A percentile compares a stretch with the other conserved stretches of the same genome.
These are phyloP conservation scores for Paramormyrops kingsleyae DNA, from an alignment of 2,113 vertebrate species.

Conservation along the genomic window DNA sequence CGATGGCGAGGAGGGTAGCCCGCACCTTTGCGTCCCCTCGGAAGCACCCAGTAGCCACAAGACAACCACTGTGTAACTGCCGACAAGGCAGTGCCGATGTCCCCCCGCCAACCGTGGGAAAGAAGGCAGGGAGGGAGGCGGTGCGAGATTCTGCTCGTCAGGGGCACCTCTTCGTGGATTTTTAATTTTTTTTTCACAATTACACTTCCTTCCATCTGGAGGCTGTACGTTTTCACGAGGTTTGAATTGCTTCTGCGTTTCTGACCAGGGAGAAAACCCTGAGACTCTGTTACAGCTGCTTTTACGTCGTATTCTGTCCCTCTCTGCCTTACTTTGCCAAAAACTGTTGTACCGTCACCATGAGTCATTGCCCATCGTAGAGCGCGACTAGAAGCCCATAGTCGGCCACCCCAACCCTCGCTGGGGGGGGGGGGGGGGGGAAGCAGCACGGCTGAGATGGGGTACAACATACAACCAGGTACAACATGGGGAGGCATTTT, in stretches of 20 bases:
- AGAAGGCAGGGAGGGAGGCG: neutral
- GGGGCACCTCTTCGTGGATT: neutral
- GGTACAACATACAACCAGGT: constrained; percentile 13
- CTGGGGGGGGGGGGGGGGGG: too few species aligned
- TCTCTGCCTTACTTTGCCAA: constrained; percentile 68
- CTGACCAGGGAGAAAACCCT: neutral
- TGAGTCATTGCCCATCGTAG: constrained; percentile 44
- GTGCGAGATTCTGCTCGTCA: constrained; percentile 5
- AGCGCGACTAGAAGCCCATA: constrained; percentile 38
- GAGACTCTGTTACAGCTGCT: constrained; percentile 32
- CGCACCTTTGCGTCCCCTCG: constrained; percentile 49
- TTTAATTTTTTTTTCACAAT: neutral
- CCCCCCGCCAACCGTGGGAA: neutral
- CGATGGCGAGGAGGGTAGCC: constrained; percentile 72
- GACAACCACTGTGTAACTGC: constrained; percentile 80
- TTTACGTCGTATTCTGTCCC: constrained; percentile 30
- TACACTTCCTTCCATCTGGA: constrained; percentile 6
- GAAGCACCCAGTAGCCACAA: constrained; percentile 53
- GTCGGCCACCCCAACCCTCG: neutral
- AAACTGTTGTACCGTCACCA: constrained; percentile 54
- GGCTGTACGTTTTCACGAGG: neutral
- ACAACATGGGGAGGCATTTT: constrained; percentile 50
- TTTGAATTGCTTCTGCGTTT: neutral
- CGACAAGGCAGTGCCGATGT: neutral
- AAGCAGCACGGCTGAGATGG: neutral